Percentiles rank a stretch among this genome's conserved stretches.
These are phyloP conservation scores for Agriopis marginaria DNA, from an alignment of 2,888 invertebrate genomes.

Conservation along the genomic window DNA sequence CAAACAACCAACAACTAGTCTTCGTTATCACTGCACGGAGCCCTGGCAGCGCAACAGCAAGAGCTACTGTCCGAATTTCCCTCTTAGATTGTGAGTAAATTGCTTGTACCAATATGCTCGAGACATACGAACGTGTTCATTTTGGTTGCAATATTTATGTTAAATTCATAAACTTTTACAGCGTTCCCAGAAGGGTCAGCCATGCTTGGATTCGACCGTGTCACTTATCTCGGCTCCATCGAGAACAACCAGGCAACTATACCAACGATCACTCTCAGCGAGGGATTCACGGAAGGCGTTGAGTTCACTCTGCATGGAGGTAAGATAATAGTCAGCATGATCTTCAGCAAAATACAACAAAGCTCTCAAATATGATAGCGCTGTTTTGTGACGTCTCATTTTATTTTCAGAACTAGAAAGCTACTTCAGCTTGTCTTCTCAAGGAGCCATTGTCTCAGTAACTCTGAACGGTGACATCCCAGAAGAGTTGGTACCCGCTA, in stretches of 20 bases:
- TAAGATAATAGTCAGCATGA: slow-evolving; percentile 26
- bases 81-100: slow-evolving; percentile 35
- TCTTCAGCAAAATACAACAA: no score
- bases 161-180: slow-evolving; percentile 7
- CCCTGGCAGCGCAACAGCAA: slow-evolving; percentile 39
- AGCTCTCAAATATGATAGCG: background rate
- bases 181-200: slow-evolving; percentile 10
- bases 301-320: slow-evolving; percentile 53
- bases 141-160: no score
- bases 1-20: slow-evolving; percentile 51
- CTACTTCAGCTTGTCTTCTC: no score
- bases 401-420: no score
- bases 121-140: background rate
- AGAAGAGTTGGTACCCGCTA: no score
- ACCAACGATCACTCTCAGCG: slow-evolving; percentile 46
- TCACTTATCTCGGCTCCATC: slow-evolving; percentile 49
- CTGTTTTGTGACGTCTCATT: background rate
- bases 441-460: no score
- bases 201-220: slow-evolving; percentile 46
- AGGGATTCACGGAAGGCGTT: slow-evolving; percentile 50
- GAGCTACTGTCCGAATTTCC: slow-evolving; percentile 45
- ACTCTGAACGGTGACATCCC: no score
- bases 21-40: slow-evolving; percentile 47
- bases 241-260: slow-evolving; percentile 36
- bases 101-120: slow-evolving; percentile 14